phyloP scores from a whole-genome alignment of 1,140 invertebrate genomes.

The Cryptotermes secundus region DNA sequence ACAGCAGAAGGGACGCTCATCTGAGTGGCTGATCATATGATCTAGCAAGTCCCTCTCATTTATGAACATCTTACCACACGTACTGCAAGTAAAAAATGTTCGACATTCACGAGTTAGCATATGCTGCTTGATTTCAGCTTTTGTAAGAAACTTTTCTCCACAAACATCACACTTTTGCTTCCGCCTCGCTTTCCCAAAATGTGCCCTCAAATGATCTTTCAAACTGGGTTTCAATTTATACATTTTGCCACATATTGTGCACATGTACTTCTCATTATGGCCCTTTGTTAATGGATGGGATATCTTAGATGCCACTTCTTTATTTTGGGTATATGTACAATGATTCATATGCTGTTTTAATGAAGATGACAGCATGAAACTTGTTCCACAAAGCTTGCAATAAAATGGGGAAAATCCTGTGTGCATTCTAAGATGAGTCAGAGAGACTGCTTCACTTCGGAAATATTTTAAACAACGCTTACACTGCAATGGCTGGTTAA shows the following conservation, averaged over 20 bases:
- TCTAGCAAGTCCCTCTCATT: constrained; percentile 12
- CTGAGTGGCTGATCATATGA: constrained; percentile 52
- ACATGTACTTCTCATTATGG: not conserved
- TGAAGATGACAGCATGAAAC: constrained; percentile 6
- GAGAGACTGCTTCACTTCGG: not conserved
- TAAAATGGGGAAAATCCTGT: constrained; percentile 22
- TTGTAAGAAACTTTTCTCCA: constrained; percentile 18
- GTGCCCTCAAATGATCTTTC: constrained; percentile 21
- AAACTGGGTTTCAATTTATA: constrained; percentile 28
- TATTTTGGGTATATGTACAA: not conserved
- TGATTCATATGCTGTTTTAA: constrained; percentile 18
- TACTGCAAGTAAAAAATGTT: not conserved
- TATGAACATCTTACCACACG: constrained; percentile 23
- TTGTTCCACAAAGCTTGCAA: constrained; percentile 29
- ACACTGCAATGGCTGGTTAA: constrained; percentile 1
- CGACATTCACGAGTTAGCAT: not conserved
- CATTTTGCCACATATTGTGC: constrained; percentile 26
- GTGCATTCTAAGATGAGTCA: constrained; percentile 20
- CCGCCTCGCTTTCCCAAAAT: constrained; percentile 23
- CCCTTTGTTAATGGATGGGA: constrained; percentile 21
- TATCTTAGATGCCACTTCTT: not conserved
- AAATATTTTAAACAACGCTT: not conserved
- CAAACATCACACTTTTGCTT: constrained; percentile 26
- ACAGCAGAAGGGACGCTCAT: constrained; percentile 22
- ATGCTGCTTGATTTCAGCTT: constrained; percentile 24